A percentile compares a stretch with the other conserved stretches of the same genome.
phyloP scores from a whole-genome alignment of 1,140 invertebrate species.

The Condylostylus longicornis region DNA sequence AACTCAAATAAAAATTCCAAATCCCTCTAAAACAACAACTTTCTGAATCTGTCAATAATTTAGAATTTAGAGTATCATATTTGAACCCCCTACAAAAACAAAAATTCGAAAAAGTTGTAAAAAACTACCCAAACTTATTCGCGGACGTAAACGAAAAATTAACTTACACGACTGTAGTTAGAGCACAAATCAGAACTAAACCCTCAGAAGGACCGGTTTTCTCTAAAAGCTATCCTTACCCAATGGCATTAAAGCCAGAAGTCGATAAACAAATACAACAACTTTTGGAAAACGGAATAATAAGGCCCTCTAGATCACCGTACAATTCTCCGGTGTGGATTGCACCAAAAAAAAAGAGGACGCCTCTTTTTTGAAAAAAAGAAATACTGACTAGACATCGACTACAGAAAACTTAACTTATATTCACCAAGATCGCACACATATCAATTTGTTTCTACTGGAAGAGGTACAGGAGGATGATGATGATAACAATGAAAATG shows the following conservation, averaged over 20 bases:
- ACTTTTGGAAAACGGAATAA: conserved; percentile 16
- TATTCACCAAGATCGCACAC: no score
- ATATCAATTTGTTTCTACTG: no score
- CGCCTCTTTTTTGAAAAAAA: conserved; percentile 14
- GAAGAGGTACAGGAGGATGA: no score
- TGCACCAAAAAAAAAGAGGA: conserved; percentile 9
- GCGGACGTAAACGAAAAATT: conserved; percentile 1
- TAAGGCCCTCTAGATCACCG: conserved; percentile 11
- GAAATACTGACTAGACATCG: conserved; percentile 24
- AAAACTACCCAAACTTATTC: conserved; percentile 2
- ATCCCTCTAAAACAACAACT: not conserved
- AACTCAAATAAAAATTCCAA: not conserved
- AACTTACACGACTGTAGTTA: conserved; percentile 3
- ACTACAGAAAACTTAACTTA: conserved; percentile 26
- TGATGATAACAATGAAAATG: no score
- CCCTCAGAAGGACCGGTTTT: conserved; percentile 6
- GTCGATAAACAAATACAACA: conserved; percentile 17
- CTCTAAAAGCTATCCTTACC: conserved; percentile 14
- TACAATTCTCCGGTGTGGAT: conserved; percentile 10
- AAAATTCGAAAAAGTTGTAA: conserved; percentile 1
- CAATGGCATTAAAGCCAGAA: conserved; percentile 12
- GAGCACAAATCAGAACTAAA: conserved; percentile 7
- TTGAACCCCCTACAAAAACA: conserved; percentile 1
- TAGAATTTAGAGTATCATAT: not conserved
- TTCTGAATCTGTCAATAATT: conserved; percentile 2